Evolutionary conservation across 2,113 vertebrate species (phyloP), one percentile per base, ranked within the genome.

Genomic region (Tylochromis polylepis): DNA sequence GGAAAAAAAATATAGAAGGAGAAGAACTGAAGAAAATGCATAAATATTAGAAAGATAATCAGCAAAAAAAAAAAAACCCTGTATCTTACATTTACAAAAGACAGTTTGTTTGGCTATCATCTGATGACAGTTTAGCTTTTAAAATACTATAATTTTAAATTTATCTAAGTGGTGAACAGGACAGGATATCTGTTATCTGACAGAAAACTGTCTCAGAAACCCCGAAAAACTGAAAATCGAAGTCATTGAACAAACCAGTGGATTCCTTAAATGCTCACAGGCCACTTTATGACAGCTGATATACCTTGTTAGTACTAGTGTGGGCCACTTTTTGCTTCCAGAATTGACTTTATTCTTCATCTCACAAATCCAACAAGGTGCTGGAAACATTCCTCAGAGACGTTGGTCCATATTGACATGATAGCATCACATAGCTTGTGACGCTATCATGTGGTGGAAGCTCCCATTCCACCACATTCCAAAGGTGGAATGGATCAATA

Each of bases 231-330:
- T 38, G 20, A 38, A 65, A 8, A 65, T 41, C 36, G 43, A 67
- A 6, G n/a, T 70, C 65, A 70, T 22, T 4, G 12, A 36, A 70
- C 20, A 70, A 70, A n/a, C 38, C 0, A 15, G 3, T 70, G 36
- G 65, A 41, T 0, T 43, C 12, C 65, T 70, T 43, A 43, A 41
- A 22, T 14, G 11, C 62, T 22, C 62, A 67, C 34, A 41, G 34
- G 36, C 34, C 62, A 67, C 31, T 65, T n/a, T n/a, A 0, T 65
- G 18, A 38, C 0, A 65, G 2, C 12, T n/a, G 2, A 65, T 65
- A 38, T 65, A 1, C 20, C 34, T 38, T 67, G 62, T 14, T 41
- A 67, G 62, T 67, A 22, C 62, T 22, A 15, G 62, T 38, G 22
- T 67, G 62, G 4, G 41, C 62, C 20, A 38, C 34, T 41, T 67